These are phyloP conservation scores for Zenarchopterus dispar DNA, from an alignment of 2,797 vertebrate species.

Conservation along the genomic window DNA sequence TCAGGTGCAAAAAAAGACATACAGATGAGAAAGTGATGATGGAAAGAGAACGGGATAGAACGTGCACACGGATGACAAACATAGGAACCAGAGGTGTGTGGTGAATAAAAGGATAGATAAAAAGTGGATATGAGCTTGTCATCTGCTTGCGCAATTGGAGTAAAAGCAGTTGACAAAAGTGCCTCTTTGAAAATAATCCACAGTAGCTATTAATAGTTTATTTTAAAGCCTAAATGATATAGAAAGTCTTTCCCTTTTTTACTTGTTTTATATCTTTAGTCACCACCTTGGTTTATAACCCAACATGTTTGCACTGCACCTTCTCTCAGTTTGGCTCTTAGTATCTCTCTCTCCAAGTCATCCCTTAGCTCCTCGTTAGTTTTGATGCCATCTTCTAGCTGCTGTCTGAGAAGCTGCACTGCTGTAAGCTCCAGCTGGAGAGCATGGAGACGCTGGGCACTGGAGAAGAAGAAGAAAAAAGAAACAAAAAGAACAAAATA, in stretches of 20 bases:
- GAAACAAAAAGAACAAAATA: not conserved
- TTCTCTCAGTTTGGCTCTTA: slow-evolving; percentile 83
- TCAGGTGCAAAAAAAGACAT: slow-evolving; percentile 40
- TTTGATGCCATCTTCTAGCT: slow-evolving; percentile 88
- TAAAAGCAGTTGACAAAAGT: slow-evolving; percentile 36
- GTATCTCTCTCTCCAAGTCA: slow-evolving; percentile 87
- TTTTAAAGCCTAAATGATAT: not conserved
- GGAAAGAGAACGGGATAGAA: slow-evolving; percentile 39
- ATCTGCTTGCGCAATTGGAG: slow-evolving; percentile 18
- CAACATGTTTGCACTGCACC: slow-evolving; percentile 79
- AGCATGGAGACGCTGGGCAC: slow-evolving; percentile 75
- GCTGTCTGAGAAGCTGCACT: slow-evolving; percentile 86
- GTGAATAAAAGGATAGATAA: slow-evolving; percentile 22
- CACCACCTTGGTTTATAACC: slow-evolving; percentile 35
- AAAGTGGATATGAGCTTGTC: slow-evolving; percentile 19
- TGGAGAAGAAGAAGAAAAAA: slow-evolving; percentile 40
- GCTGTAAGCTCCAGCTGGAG: slow-evolving; percentile 88
- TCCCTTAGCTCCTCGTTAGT: slow-evolving; percentile 87
- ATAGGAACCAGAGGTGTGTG: slow-evolving; percentile 39
- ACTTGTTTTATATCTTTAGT: slow-evolving; percentile 18
- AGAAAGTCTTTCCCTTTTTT: not conserved
- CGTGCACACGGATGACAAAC: slow-evolving; percentile 26
- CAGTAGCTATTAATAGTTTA: not conserved
- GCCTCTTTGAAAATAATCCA: not conserved
- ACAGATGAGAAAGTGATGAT: slow-evolving; percentile 62